Evolutionary conservation across 2,888 invertebrate species (phyloP), one percentile per base, ranked within the genome.

Genomic region (Pterostichus madidus): DNA sequence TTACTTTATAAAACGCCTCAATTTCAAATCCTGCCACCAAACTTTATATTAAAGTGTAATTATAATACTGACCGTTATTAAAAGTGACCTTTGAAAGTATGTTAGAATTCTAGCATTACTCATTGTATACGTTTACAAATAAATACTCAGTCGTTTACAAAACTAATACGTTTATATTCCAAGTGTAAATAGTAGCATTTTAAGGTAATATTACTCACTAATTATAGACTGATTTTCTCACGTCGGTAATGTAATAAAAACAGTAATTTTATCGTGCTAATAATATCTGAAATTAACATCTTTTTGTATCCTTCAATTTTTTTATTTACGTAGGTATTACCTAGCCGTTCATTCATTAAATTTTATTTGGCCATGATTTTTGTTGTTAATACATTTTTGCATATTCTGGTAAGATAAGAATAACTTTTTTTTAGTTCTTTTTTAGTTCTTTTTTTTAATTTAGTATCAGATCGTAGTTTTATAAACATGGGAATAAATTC

Each of bases 31-130:
- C 6, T 17, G 24, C 49, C 73, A 73, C 73, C 73, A 73, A 73
- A 73, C 73, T 75, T 32, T 75, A 39, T 44, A 61, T 77, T 39
- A 53, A 59, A 59, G 46, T 44, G 53, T 77, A 59, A 78, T 56
- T 59, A 78, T 78, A n/a, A 61, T 61, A 59, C 59, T 15, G 35
- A 56, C 56, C 46, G 61, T 78, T 78, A 78, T 78, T 78, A 59
- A 59, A 78, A 78, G 46, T 61, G 59, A 78, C 78, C 78, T 78
- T 78, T 78, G 39, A 39, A 78, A 59, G 61, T 78, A 78, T 78
- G 78, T 46, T 61, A 56, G 24, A 35, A 35, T 49, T 78, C 59
- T 61, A 61, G 39, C 39, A 24, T 78, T 78, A 78, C 31, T 61
- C 53, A 75, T 32, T 75, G 13, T 17, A 5, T 75, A 11, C 44